A percentile compares a stretch with the other conserved stretches of the same genome.
These are phyloP conservation scores for Morpho helenor DNA, from an alignment of 2,888 invertebrate genomes.

Conservation along the genomic window DNA sequence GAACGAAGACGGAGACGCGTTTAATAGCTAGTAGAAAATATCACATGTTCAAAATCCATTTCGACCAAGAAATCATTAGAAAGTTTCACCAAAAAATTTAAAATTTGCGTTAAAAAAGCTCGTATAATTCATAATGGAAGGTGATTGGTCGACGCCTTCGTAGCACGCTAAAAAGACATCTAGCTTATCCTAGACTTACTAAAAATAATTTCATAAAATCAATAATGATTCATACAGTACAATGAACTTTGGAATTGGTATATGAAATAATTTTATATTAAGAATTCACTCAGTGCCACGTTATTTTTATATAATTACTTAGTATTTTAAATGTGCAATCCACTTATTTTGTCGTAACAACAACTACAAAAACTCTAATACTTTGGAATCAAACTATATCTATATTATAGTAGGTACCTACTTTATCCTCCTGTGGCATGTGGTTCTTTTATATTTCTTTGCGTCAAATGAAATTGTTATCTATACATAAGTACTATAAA, in stretches of 20 bases:
- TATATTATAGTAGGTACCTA: too few relatives aligned
- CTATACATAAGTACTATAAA: too few relatives aligned
- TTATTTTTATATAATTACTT: too few relatives aligned
- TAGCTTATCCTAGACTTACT: conserved; percentile 5
- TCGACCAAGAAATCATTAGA: background rate
- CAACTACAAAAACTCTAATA: too few relatives aligned
- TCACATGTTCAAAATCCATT: conserved; percentile 5
- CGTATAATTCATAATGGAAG: conserved; percentile 10
- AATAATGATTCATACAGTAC: conserved; percentile 7
- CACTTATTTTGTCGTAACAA: too few relatives aligned
- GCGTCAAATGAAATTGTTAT: too few relatives aligned
- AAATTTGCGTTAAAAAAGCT: conserved; percentile 14
- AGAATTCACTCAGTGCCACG: too few relatives aligned
- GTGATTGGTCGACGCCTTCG: conserved; percentile 10
- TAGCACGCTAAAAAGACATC: conserved; percentile 22
- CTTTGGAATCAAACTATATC: too few relatives aligned
- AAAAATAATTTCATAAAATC: conserved; percentile 2
- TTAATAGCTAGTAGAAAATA: background rate
- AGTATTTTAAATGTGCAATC: too few relatives aligned
- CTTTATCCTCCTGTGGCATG: too few relatives aligned
- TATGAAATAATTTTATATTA: too few relatives aligned
- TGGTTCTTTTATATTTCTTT: too few relatives aligned
- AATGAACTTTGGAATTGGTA: conserved; percentile 3
- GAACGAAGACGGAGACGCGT: background rate
- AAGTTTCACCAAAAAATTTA: conserved; percentile 6